Evolutionary conservation across 1,140 invertebrate genomes (phyloP).

Genomic region (Sesamia nonagrioides): DNA sequence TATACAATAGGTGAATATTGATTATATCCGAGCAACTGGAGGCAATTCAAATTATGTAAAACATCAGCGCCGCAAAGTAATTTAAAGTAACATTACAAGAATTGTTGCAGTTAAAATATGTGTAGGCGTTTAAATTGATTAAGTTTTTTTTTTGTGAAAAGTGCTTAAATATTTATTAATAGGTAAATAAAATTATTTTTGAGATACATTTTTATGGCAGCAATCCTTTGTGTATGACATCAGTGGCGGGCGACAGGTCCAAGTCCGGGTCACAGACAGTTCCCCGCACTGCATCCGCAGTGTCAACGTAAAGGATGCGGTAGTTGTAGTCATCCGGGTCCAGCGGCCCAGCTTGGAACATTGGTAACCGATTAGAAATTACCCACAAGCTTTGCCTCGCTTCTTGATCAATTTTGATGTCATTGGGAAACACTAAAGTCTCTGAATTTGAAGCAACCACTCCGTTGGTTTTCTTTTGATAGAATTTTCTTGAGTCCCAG

Average conservation of each 20-base stretch:
- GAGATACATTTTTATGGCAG: constrained; percentile 48
- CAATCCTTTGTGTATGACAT: constrained; percentile 37
- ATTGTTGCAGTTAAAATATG: neutral
- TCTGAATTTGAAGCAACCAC: constrained; percentile 88
- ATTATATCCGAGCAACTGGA: too few species aligned
- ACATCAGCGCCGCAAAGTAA: neutral
- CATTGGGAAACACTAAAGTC: constrained; percentile 92
- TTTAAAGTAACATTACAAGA: neutral
- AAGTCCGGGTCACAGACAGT: constrained; percentile 91
- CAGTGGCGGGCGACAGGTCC: neutral
- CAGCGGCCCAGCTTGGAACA: constrained; percentile 89
- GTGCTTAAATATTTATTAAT: neutral
- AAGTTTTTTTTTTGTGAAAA: neutral
- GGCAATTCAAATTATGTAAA: neutral
- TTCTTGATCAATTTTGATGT: constrained; percentile 92
- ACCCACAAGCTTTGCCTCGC: constrained; percentile 91
- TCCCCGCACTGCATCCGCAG: constrained; percentile 88
- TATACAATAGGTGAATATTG: neutral
- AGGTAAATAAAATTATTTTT: neutral
- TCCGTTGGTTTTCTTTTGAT: constrained; percentile 89
- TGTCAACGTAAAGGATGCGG: constrained; percentile 90
- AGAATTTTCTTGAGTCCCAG: constrained; percentile 92
- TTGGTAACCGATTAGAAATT: constrained; percentile 91
- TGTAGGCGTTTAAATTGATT: constrained; percentile 12
- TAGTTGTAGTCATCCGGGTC: constrained; percentile 91